Conservation (phyloP, 2,888 invertebrate genomes). For the Syrphus vitripennis region DNA sequence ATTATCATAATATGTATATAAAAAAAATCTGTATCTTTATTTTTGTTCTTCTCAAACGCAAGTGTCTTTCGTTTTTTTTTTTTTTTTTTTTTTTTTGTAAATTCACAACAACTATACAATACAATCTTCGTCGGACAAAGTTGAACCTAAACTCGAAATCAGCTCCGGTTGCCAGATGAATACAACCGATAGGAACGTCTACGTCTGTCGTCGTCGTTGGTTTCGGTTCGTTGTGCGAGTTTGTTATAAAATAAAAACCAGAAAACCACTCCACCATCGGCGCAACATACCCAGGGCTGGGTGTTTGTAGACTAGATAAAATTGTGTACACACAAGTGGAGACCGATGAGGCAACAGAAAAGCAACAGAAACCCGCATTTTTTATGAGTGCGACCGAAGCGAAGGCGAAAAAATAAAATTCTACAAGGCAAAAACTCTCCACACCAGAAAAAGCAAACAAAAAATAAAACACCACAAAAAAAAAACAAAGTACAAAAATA, state of each 20-base stretch:
- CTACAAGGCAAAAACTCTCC: conserved; percentile 61
- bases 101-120: too few species aligned
- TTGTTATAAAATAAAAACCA: conserved; percentile 32
- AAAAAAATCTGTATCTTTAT: conserved; percentile 26
- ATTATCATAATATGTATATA: conserved; percentile 13
- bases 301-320: conserved; percentile 69
- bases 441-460: conserved; percentile 5
- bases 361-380: conserved; percentile 36
- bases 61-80: conserved; percentile 42
- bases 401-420: conserved; percentile 37
- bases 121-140: conserved; percentile 67
- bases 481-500: conserved; percentile 56
- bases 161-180: conserved; percentile 70
- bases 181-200: conserved; percentile 65
- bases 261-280: conserved; percentile 56
- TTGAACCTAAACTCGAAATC: conserved; percentile 70
- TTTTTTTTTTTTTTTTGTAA: too few species aligned
- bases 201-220: conserved; percentile 44
- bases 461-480: background rate
- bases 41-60: conserved; percentile 24
- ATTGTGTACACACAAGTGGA: conserved; percentile 62
- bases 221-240: conserved; percentile 56
- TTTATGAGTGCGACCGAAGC: background rate
- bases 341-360: conserved; percentile 33
- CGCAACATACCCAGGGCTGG: conserved; percentile 55